Evolutionary conservation across 2,888 invertebrate genomes (phyloP).

Genomic region (Cactoblastis cactorum): DNA sequence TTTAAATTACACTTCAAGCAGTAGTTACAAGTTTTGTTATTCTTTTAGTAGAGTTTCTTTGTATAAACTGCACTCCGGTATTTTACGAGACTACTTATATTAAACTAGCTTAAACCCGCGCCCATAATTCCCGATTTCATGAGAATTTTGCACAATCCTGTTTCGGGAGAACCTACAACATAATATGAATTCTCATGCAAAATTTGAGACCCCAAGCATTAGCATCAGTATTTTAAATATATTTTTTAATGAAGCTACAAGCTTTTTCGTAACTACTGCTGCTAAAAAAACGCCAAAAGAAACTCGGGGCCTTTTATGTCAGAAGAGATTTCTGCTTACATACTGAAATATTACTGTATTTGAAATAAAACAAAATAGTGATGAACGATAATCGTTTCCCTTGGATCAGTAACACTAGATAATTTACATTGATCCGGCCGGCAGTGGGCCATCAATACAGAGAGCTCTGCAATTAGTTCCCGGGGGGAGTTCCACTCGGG

Average conservation of each 20-base stretch:
- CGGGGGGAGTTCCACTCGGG: conserved; percentile 46
- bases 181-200: no score
- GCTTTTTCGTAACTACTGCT: no score
- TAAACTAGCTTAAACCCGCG: not conserved
- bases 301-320: no score
- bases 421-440: conserved; percentile 67
- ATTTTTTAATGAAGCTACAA: no score
- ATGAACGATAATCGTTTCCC: conserved; percentile 55
- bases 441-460: conserved; percentile 69
- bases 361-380: conserved; percentile 39
- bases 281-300: no score
- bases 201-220: no score
- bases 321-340: no score
- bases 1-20: not conserved
- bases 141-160: no score
- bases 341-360: no score
- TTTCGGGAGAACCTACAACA: no score
- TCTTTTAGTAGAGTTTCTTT: conserved; percentile 19
- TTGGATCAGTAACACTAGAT: conserved; percentile 47
- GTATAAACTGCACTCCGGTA: conserved; percentile 28
- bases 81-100: not conserved
- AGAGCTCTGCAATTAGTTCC: conserved; percentile 73
- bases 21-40: not conserved
- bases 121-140: no score
- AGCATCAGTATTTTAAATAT: no score